A percentile compares a stretch with the other conserved stretches of the same genome.
Conservation (phyloP, 2,888 invertebrate genomes). For the Nysson spinosus region DNA sequence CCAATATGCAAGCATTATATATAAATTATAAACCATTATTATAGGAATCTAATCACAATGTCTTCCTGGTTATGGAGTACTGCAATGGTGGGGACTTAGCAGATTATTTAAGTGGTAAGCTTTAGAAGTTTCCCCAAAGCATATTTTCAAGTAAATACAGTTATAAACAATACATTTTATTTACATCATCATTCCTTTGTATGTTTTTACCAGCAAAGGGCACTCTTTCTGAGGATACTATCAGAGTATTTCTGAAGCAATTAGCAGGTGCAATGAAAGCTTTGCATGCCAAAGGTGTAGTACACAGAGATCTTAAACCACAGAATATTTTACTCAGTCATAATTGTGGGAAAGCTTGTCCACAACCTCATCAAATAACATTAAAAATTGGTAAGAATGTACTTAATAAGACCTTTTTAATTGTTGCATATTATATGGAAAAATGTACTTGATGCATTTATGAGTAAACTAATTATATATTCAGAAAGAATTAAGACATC, state of each 20-base stretch:
- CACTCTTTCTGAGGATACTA: slow-evolving; percentile 97
- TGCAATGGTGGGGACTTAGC: slow-evolving; percentile 99
- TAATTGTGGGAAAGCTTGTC: slow-evolving; percentile 82
- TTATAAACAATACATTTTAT: too few relatives aligned
- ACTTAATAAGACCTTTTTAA: too few relatives aligned
- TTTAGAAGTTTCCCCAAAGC: slow-evolving; percentile 1
- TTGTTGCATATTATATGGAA: too few relatives aligned
- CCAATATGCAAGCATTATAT: background rate
- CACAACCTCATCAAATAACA: slow-evolving; percentile 90
- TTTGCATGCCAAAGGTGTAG: slow-evolving; percentile 97
- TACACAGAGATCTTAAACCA: slow-evolving; percentile 99
- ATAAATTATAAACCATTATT: slow-evolving; percentile 32
- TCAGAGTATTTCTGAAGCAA: slow-evolving; percentile 95
- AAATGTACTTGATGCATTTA: too few relatives aligned
- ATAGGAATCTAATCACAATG: slow-evolving; percentile 94
- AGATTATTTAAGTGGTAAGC: slow-evolving; percentile 91
- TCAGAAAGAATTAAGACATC: too few relatives aligned
- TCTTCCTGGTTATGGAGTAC: slow-evolving; percentile 99
- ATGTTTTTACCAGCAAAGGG: slow-evolving; percentile 84
- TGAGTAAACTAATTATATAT: too few relatives aligned
- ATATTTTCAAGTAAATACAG: too few relatives aligned
- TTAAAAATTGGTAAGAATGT: slow-evolving; percentile 91
- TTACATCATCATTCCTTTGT: too few relatives aligned
- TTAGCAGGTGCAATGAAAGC: slow-evolving; percentile 99
- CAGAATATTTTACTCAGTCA: slow-evolving; percentile 98